phyloP scores from a whole-genome alignment of 2,113 vertebrate genomes.

The Accipiter virgatus region DNA sequence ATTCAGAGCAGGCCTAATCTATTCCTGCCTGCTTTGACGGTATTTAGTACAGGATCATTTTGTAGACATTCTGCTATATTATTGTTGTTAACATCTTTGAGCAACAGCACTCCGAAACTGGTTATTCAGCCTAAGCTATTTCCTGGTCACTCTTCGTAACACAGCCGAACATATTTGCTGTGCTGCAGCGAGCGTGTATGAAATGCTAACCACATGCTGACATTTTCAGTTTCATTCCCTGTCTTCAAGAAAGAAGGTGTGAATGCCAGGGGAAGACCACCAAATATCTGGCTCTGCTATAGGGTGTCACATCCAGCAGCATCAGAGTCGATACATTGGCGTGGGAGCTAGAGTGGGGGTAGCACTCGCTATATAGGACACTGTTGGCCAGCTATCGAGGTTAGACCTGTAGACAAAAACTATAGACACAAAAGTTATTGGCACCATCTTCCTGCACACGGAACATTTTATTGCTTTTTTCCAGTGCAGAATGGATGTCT shows the following conservation, averaged over 20 bases:
- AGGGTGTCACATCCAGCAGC: background rate
- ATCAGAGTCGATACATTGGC: rapidly evolving
- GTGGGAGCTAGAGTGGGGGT: background rate
- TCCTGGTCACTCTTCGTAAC: background rate
- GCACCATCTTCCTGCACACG: background rate
- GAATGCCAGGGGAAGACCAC: background rate
- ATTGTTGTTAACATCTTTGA: background rate
- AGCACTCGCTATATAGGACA: background rate
- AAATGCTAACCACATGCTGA: background rate
- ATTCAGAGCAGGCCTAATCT: background rate
- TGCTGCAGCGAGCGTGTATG: background rate
- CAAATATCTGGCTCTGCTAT: background rate
- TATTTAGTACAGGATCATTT: background rate
- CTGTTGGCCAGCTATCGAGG: background rate
- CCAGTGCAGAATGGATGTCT: background rate
- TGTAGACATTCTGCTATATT: background rate
- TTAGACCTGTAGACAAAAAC: background rate
- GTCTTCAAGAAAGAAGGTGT: background rate
- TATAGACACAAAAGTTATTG: background rate
- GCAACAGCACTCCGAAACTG: background rate
- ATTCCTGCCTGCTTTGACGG: background rate
- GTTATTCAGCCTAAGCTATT: background rate
- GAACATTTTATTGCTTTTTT: background rate
- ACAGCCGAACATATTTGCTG: background rate
- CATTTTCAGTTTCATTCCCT: background rate